Evolutionary conservation across 2,113 vertebrate genomes (phyloP).

Genomic region (Lampris incognitus): DNA sequence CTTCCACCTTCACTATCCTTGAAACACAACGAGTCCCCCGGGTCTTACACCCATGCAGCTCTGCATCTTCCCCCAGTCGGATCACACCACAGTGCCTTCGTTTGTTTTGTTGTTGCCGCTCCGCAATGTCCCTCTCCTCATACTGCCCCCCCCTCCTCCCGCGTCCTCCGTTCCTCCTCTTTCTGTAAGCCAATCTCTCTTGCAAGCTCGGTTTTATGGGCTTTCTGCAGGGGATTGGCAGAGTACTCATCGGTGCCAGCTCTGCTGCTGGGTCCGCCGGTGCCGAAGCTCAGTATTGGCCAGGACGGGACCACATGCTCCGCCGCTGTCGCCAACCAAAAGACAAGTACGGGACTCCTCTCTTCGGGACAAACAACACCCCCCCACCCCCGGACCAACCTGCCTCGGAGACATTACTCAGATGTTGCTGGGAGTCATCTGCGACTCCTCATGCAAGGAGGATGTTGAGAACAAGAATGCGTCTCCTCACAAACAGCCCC

Average conservation of each 20-base stretch:
- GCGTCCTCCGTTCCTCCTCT: too few species aligned
- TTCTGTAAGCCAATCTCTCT: conserved; percentile 48
- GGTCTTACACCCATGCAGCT: conserved; percentile 20
- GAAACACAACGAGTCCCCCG: conserved; percentile 61
- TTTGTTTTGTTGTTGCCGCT: conserved; percentile 54
- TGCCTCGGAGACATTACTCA: conserved; percentile 16
- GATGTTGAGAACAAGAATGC: too few species aligned
- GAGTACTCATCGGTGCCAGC: conserved; percentile 49
- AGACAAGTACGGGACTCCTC: conserved; percentile 50
- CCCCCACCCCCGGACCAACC: background rate
- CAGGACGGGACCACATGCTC: conserved; percentile 72
- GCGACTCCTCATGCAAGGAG: too few species aligned
- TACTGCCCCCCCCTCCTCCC: conserved; percentile 54
- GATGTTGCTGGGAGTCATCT: background rate
- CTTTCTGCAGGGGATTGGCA: conserved; percentile 53
- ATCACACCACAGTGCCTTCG: conserved; percentile 29
- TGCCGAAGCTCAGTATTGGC: conserved; percentile 67
- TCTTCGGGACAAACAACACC: conserved; percentile 40
- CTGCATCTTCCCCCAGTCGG: conserved; percentile 65
- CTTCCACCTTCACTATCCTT: conserved; percentile 73
- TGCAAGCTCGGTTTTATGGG: background rate
- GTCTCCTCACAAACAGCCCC: too few species aligned
- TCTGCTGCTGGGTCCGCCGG: conserved; percentile 46
- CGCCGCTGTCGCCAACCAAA: conserved; percentile 67
- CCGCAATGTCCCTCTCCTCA: conserved; percentile 49